Conservation (phyloP, 1,140 invertebrate genomes). For the Helicoverpa armigera region DNA sequence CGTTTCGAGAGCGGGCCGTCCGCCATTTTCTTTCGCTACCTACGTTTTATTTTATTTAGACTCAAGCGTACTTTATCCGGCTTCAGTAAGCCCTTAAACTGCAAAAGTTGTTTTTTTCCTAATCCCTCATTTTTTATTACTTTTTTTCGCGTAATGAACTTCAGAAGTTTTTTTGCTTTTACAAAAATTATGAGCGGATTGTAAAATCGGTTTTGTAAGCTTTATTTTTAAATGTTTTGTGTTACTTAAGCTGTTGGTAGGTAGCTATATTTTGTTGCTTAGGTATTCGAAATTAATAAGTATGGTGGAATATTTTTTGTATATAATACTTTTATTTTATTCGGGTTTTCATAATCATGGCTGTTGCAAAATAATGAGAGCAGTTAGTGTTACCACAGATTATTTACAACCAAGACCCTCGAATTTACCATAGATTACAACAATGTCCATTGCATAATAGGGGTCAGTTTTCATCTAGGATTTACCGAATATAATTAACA, state of each 20-base stretch:
- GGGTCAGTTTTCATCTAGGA: no score
- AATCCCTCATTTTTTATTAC: constrained; percentile 39
- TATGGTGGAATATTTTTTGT: no score
- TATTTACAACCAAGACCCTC: no score
- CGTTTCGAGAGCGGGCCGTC: not conserved
- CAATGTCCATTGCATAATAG: no score
- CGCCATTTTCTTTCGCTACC: not conserved
- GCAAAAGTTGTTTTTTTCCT: constrained; percentile 2
- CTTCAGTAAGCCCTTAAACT: constrained; percentile 21
- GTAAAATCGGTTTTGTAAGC: not conserved
- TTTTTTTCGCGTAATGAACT: not conserved
- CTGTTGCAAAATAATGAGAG: no score
- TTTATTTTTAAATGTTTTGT: not conserved
- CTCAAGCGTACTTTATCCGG: not conserved
- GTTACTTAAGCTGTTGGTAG: not conserved
- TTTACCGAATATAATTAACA: no score
- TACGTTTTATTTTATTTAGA: constrained; percentile 1
- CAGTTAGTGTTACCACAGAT: no score
- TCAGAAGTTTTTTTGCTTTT: constrained; percentile 20
- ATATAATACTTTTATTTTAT: no score
- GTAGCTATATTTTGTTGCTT: not conserved
- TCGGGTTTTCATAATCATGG: no score
- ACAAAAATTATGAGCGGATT: not conserved
- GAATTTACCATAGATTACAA: no score
- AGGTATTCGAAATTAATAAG: no score